A percentile compares a stretch with the other conserved stretches of the same genome.
Evolutionary conservation across 2,113 vertebrate genomes (phyloP).

Genomic region (Elephas maximus): DNA sequence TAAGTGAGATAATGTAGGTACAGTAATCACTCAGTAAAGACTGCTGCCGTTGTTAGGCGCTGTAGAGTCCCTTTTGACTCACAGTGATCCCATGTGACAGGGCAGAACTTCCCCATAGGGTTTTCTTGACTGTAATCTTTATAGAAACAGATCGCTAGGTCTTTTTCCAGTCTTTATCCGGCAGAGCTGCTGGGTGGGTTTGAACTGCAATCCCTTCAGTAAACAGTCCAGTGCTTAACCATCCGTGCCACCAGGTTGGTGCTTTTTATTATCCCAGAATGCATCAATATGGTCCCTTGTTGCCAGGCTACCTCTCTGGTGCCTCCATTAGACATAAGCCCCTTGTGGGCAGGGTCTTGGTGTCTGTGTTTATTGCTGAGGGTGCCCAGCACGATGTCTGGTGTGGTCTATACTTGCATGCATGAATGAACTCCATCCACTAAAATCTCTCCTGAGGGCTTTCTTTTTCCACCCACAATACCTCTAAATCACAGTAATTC

Average conservation of each 20-base stretch:
- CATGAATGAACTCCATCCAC: slow-evolving; percentile 68
- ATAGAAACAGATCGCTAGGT: not conserved
- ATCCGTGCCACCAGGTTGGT: not conserved
- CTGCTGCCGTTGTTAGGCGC: not conserved
- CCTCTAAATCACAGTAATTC: slow-evolving; percentile 56
- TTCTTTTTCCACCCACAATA: slow-evolving; percentile 61
- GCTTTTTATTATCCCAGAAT: not conserved
- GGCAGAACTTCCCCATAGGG: not conserved
- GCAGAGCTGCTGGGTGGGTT: not conserved
- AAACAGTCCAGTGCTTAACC: not conserved
- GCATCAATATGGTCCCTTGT: no score
- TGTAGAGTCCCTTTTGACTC: not conserved
- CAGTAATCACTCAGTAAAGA: not conserved
- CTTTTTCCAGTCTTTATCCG: not conserved
- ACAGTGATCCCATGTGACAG: not conserved
- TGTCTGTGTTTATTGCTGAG: not conserved
- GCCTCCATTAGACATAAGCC: not conserved
- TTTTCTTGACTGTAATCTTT: not conserved
- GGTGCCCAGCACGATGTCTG: not conserved
- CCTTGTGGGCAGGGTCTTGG: not conserved
- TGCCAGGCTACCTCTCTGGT: not conserved
- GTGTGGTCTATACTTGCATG: slow-evolving; percentile 38
- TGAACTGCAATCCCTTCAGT: not conserved
- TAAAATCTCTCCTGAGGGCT: slow-evolving; percentile 49
- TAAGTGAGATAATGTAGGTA: not conserved